Percentiles rank a stretch among this genome's conserved stretches.
Evolutionary conservation across 2,888 invertebrate genomes (phyloP).

Genomic region (Tetragnatha montana): DNA sequence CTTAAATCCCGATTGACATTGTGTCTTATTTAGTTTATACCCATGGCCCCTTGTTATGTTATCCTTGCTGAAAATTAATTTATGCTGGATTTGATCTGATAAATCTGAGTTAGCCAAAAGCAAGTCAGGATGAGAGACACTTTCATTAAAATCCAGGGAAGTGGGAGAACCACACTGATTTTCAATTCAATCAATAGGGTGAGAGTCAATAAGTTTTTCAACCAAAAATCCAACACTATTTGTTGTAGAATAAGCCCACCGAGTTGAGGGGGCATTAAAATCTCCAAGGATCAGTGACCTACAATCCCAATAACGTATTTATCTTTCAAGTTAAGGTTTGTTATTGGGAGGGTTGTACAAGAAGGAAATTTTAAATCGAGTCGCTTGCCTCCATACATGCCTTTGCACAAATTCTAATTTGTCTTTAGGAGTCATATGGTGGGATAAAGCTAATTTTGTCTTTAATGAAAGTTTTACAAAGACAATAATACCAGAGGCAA

Average conservation of each 20-base stretch:
- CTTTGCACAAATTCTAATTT: constrained; percentile 8
- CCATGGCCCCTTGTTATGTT: no score
- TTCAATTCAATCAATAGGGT: constrained; percentile 4
- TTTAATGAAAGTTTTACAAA: no score
- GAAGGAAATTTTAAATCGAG: constrained; percentile 4
- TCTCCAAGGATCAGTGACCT: constrained; percentile 4
- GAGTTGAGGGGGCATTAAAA: constrained; percentile 9
- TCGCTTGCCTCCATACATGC: constrained; percentile 3
- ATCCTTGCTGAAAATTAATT: no score
- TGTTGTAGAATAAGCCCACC: no score
- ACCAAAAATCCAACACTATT: no score
- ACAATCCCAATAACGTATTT: neutral
- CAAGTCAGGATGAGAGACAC: constrained; percentile 15
- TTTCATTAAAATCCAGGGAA: neutral
- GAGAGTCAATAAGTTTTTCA: no score
- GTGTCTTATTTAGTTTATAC: no score
- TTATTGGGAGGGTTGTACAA: neutral
- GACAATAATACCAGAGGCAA: neutral
- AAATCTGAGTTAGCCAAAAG: neutral
- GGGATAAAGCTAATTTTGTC: neutral
- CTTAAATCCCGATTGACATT: no score
- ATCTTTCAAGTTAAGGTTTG: no score
- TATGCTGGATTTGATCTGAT: no score
- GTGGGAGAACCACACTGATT: neutral
- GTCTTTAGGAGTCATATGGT: constrained; percentile 7